These are phyloP conservation scores for Melikaiella ostensackeni DNA, from an alignment of 2,888 invertebrate genomes.

Conservation along the genomic window DNA sequence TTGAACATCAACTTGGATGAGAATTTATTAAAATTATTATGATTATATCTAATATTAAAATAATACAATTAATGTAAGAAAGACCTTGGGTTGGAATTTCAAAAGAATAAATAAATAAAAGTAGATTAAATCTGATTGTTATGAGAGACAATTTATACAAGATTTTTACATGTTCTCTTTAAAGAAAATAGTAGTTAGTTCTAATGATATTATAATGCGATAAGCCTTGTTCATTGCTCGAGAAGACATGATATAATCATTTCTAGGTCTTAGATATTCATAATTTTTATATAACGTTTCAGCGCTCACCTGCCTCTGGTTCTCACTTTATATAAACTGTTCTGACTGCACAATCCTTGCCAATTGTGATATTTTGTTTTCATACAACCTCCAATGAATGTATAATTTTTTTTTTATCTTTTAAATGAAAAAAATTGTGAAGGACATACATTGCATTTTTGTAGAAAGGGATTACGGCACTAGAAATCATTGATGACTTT, in stretches of 20 bases:
- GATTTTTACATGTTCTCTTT: background rate
- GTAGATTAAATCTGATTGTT: background rate
- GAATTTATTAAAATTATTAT: too few relatives aligned
- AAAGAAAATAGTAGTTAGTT: background rate
- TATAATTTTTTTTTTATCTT: background rate
- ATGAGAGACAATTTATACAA: background rate
- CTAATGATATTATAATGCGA: slow-evolving; percentile 6
- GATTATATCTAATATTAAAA: too few relatives aligned
- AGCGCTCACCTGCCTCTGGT: background rate
- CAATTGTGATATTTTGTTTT: background rate
- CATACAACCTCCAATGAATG: background rate
- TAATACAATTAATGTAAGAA: background rate
- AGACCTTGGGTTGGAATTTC: background rate
- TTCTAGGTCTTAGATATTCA: slow-evolving; percentile 35
- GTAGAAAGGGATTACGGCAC: too few relatives aligned
- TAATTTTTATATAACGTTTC: slow-evolving; percentile 34
- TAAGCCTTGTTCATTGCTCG: slow-evolving; percentile 11
- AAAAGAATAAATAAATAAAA: background rate
- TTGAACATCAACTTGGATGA: too few relatives aligned
- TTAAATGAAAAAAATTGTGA: too few relatives aligned
- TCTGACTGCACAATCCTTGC: slow-evolving; percentile 4
- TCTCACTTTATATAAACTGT: slow-evolving; percentile 20
- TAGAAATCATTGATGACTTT: too few relatives aligned
- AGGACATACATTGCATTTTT: too few relatives aligned
- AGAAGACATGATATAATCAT: slow-evolving; percentile 16